These are phyloP conservation scores for Lepidurus arcticus DNA, from an alignment of 1,140 invertebrate genomes.

Conservation along the genomic window DNA sequence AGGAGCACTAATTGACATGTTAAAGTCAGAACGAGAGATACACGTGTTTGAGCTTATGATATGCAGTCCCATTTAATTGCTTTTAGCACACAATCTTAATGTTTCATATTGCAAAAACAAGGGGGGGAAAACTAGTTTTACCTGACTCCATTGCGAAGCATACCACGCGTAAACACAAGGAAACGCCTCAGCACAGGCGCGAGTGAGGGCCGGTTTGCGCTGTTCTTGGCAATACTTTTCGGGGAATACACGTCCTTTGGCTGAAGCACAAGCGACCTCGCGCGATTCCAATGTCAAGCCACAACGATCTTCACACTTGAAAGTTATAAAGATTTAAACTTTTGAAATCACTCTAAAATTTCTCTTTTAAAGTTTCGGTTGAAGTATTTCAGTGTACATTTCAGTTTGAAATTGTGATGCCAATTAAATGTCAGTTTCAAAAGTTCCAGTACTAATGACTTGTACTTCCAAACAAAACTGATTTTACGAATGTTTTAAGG, in stretches of 20 bases:
- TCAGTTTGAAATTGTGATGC: too few relatives aligned
- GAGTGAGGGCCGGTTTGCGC: constrained; percentile 53
- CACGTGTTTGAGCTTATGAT: neutral
- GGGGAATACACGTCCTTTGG: constrained; percentile 62
- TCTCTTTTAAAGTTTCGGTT: too few relatives aligned
- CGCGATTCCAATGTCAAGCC: constrained; percentile 67
- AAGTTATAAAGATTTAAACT: neutral
- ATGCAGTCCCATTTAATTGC: neutral
- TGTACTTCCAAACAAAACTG: too few relatives aligned
- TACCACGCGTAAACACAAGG: constrained; percentile 76
- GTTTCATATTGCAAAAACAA: too few relatives aligned
- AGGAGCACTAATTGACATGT: constrained; percentile 34
- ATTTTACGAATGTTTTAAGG: too few relatives aligned
- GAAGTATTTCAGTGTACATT: too few relatives aligned
- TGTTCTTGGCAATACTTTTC: constrained; percentile 58
- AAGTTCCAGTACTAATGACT: too few relatives aligned
- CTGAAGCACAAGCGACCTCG: constrained; percentile 63
- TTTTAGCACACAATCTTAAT: neutral
- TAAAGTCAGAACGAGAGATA: neutral
- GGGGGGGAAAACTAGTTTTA: constrained; percentile 30
- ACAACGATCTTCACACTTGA: constrained; percentile 62
- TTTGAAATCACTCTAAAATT: neutral
- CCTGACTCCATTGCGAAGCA: constrained; percentile 57
- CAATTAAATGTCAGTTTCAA: too few relatives aligned
- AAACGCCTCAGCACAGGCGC: constrained; percentile 52